These are phyloP conservation scores for Drosophila cognata DNA, from an alignment of 2,888 invertebrate genomes.

Conservation along the genomic window DNA sequence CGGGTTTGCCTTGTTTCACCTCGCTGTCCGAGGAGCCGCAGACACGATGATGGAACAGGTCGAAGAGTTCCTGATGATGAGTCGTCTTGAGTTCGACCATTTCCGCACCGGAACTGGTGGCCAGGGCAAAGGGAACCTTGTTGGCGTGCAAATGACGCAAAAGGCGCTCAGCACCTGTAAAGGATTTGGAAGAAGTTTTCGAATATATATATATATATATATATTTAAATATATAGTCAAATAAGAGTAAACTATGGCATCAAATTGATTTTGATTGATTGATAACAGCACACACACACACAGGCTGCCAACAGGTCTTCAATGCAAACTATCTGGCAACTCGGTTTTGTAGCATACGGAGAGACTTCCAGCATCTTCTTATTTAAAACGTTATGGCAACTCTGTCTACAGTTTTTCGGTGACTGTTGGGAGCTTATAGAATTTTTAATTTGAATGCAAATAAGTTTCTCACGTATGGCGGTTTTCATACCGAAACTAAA, in stretches of 20 bases:
- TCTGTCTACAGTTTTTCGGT: neutral
- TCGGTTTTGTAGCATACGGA: neutral
- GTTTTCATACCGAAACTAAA: neutral
- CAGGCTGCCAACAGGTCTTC: neutral
- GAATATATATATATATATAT: neutral
- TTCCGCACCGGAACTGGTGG: conserved; percentile 92
- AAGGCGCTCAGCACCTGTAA: conserved; percentile 91
- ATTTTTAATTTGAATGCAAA: neutral
- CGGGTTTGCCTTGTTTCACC: conserved; percentile 94
- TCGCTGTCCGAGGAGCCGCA: conserved; percentile 93
- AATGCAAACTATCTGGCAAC: neutral
- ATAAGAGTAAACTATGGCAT: neutral
- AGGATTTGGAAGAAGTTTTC: neutral
- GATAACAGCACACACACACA: neutral
- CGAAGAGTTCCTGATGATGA: conserved; percentile 88
- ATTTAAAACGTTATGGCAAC: neutral
- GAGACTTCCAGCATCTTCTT: neutral
- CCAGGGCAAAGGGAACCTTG: conserved; percentile 93
- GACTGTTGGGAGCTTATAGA: neutral
- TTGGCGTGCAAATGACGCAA: conserved; percentile 90
- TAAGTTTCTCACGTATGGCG: neutral
- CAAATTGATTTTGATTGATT: too few relatives aligned
- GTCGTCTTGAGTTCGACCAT: conserved; percentile 90
- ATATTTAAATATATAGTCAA: neutral
- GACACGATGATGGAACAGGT: conserved; percentile 91